phyloP scores from a whole-genome alignment of 2,113 vertebrate genomes.

The Amphiprion percula region DNA sequence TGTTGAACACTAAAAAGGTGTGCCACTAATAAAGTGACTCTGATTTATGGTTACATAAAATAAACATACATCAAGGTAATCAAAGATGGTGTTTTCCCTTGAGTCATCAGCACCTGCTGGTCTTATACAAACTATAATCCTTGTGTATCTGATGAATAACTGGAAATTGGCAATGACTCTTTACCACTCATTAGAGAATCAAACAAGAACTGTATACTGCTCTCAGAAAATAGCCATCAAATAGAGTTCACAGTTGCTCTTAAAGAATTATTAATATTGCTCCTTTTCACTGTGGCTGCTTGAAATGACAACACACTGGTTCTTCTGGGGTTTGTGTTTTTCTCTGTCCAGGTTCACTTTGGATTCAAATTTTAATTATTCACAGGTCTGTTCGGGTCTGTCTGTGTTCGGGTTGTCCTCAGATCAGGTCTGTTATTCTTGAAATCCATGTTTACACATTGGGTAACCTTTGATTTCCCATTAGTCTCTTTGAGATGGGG shows the following conservation, averaged over 20 bases:
- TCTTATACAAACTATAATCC: background rate
- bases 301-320: background rate
- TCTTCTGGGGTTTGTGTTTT: background rate
- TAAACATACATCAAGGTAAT: slow-evolving; percentile 7
- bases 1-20: background rate
- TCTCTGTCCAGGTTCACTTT: background rate
- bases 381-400: background rate
- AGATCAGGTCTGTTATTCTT: too few relatives aligned
- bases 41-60: slow-evolving; percentile 28
- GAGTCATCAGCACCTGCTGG: background rate
- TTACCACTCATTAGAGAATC: background rate
- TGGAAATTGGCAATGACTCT: background rate
- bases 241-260: background rate
- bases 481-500: background rate
- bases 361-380: background rate
- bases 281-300: background rate
- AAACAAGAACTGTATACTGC: background rate
- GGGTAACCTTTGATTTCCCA: too few relatives aligned
- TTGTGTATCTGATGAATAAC: background rate
- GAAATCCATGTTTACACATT: too few relatives aligned
- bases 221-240: background rate
- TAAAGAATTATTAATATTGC: background rate
- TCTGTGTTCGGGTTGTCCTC: too few relatives aligned
- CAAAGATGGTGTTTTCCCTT: slow-evolving; percentile 9
- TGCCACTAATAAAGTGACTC: background rate